phyloP scores from a whole-genome alignment of 2,797 vertebrate species.

The Sitta carolinensis region DNA sequence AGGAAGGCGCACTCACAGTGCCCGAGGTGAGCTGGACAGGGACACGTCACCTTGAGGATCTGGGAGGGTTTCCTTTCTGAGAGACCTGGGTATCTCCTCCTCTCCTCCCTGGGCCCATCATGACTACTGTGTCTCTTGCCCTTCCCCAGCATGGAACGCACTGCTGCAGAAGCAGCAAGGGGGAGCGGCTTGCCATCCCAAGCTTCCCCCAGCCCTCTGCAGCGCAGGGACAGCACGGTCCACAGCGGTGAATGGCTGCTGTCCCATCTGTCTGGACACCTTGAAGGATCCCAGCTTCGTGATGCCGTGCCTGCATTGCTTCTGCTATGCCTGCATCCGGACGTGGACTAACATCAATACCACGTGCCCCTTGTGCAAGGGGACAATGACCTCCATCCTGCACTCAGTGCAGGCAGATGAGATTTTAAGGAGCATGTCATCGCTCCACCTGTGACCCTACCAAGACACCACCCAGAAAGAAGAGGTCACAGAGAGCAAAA shows the following conservation, averaged over 20 bases:
- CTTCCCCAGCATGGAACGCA: background rate
- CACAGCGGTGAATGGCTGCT: rapidly evolving
- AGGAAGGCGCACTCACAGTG: rapidly evolving
- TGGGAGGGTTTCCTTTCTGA: background rate
- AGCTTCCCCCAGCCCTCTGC: rapidly evolving
- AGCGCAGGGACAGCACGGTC: rapidly evolving
- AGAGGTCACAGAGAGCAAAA: background rate
- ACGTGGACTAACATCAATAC: background rate
- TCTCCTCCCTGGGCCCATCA: background rate
- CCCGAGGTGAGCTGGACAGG: background rate
- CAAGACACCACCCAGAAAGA: rapidly evolving
- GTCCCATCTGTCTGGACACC: background rate
- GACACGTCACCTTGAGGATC: background rate
- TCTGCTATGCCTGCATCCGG: background rate
- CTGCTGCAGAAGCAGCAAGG: background rate
- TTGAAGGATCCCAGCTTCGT: background rate
- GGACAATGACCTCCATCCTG: background rate
- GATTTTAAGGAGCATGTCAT: background rate
- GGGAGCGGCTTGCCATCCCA: rapidly evolving
- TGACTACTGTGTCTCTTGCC: background rate
- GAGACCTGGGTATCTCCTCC: background rate
- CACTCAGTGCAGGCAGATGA: background rate
- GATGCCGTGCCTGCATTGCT: background rate
- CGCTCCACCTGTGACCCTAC: background rate
- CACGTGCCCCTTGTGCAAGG: background rate